These are phyloP conservation scores for Oryzaephilus surinamensis DNA, from an alignment of 1,140 invertebrate genomes.

Conservation along the genomic window DNA sequence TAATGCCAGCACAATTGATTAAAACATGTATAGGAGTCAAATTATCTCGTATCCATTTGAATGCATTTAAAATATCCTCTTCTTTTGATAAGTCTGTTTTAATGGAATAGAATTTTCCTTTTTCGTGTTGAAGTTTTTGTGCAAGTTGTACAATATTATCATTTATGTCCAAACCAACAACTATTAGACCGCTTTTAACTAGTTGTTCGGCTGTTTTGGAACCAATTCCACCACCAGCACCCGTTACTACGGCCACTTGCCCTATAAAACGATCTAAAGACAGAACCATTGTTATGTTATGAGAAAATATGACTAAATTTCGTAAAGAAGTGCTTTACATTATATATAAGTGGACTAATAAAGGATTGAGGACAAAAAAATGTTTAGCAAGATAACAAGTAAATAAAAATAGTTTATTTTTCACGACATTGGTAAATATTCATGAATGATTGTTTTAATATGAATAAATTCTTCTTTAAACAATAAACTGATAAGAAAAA, in stretches of 20 bases:
- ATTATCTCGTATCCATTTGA: slow-evolving; percentile 48
- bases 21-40: slow-evolving; percentile 57
- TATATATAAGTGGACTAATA: too few relatives aligned
- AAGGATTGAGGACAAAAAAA: too few relatives aligned
- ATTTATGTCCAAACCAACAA: too few relatives aligned
- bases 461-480: too few relatives aligned
- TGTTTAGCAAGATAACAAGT: too few relatives aligned
- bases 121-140: slow-evolving; percentile 3
- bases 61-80: slow-evolving; percentile 51
- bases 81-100: slow-evolving; percentile 56
- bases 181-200: neutral
- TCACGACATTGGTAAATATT: too few relatives aligned
- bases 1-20: slow-evolving; percentile 61
- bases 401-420: too few relatives aligned
- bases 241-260: neutral
- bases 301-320: too few relatives aligned
- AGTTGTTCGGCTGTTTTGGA: neutral
- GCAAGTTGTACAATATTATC: slow-evolving; percentile 4
- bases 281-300: neutral
- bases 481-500: too few relatives aligned
- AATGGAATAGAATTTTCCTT: slow-evolving; percentile 38
- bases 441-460: too few relatives aligned
- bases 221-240: neutral
- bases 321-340: too few relatives aligned
- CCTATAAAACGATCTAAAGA: neutral